Conservation (phyloP, 2,113 vertebrate genomes). For the Caranx ignobilis region DNA sequence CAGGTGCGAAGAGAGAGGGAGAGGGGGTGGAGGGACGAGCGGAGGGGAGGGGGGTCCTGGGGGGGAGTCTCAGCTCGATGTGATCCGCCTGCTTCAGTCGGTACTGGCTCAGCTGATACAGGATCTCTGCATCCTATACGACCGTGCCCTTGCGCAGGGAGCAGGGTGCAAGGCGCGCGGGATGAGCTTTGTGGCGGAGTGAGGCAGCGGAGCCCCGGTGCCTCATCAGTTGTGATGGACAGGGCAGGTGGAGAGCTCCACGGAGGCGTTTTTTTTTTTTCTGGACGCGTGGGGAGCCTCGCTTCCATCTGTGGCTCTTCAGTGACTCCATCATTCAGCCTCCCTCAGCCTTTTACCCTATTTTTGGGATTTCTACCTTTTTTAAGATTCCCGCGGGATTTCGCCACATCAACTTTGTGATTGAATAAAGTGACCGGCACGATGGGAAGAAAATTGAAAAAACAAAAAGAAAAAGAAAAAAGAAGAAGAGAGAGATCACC, state of each 20-base stretch:
- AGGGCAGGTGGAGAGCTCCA: constrained; percentile 32
- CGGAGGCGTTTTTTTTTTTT: background rate
- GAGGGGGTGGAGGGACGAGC: constrained; percentile 11
- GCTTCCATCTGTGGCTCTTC: background rate
- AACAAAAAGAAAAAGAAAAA: background rate
- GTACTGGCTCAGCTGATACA: background rate
- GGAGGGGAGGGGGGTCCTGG: background rate
- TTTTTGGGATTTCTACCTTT: background rate
- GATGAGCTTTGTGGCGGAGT: background rate
- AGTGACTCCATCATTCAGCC: background rate
- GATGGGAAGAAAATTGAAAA: background rate
- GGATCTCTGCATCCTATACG: background rate
- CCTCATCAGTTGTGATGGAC: constrained; percentile 32
- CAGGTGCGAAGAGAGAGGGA: constrained; percentile 56
- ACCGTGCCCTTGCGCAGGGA: background rate
- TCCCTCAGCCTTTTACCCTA: background rate
- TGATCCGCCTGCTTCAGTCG: background rate
- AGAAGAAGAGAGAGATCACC: no score
- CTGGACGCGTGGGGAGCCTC: background rate
- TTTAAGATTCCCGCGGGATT: background rate
- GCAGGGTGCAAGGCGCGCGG: background rate
- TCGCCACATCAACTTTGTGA: constrained; percentile 18
- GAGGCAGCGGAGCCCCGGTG: background rate
- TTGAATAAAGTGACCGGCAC: background rate
- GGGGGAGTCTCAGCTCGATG: background rate